Conservation (phyloP, 2,797 vertebrate genomes). For the Dendrocincla tyrannina region DNA sequence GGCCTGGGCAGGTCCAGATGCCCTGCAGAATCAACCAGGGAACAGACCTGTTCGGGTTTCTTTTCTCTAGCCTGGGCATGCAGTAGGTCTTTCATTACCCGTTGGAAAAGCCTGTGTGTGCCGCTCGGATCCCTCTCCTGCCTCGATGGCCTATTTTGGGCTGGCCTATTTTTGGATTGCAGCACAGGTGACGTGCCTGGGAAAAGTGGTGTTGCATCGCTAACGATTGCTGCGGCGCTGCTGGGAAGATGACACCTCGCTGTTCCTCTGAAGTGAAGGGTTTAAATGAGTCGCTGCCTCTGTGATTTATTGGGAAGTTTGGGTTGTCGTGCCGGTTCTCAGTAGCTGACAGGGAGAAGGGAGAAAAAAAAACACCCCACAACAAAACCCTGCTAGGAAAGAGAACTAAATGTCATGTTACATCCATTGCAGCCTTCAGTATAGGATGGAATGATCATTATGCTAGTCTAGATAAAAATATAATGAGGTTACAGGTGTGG, state of each 20-base stretch:
- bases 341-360: neutral
- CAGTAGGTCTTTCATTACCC: neutral
- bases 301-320: conserved; percentile 18
- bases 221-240: neutral
- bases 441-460: neutral
- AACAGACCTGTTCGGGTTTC: neutral
- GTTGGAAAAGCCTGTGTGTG: neutral
- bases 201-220: neutral
- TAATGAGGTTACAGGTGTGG: neutral
- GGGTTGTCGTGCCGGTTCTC: neutral
- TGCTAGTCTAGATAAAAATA: neutral
- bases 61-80: neutral
- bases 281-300: neutral
- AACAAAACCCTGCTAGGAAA: neutral
- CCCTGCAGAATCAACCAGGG: neutral
- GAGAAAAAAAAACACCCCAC: neutral
- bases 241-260: neutral
- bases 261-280: neutral
- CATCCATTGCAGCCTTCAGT: neutral
- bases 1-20: neutral
- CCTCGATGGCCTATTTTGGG: conserved; percentile 27
- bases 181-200: conserved; percentile 7
- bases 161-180: conserved; percentile 48
- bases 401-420: neutral
- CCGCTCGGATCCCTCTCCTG: neutral